A percentile compares a stretch with the other conserved stretches of the same genome.
Conservation (phyloP, 2,113 vertebrate genomes). For the Hippocampus abdominalis region DNA sequence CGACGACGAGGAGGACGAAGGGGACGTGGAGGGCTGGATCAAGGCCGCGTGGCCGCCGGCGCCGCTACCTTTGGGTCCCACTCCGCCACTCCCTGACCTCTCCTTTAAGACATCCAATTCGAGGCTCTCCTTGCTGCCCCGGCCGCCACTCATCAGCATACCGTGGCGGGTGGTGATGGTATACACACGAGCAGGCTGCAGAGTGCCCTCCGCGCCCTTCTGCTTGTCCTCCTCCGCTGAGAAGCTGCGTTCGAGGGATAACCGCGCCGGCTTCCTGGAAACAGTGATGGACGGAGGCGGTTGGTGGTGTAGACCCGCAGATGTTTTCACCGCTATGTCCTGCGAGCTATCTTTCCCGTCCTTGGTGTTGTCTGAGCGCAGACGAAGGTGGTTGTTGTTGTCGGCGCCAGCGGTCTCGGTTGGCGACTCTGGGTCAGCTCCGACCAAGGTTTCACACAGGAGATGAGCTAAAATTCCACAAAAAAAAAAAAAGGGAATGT, state of each 20-base stretch:
- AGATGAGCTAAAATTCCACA: conserved; percentile 80
- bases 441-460: conserved; percentile 84
- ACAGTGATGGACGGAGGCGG: conserved; percentile 51
- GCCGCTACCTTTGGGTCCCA: conserved; percentile 48
- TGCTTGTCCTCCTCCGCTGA: conserved; percentile 80
- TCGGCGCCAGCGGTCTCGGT: conserved; percentile 62
- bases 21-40: conserved; percentile 62
- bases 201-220: conserved; percentile 66
- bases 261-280: conserved; percentile 65
- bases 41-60: conserved; percentile 17
- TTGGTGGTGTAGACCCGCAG: conserved; percentile 53
- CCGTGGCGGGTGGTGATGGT: conserved; percentile 88
- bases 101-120: conserved; percentile 90
- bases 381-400: conserved; percentile 63
- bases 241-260: conserved; percentile 81
- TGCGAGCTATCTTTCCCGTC: conserved; percentile 38
- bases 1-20: conserved; percentile 62
- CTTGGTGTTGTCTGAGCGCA: conserved; percentile 28
- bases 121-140: conserved; percentile 80
- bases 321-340: conserved; percentile 46
- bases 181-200: conserved; percentile 86
- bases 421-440: conserved; percentile 83
- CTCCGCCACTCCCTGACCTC: conserved; percentile 54
- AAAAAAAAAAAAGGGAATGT: conserved; percentile 5
- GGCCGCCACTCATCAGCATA: conserved; percentile 79